phyloP scores from a whole-genome alignment of 2,888 invertebrate species.

The Alloscopus bannaensis region DNA sequence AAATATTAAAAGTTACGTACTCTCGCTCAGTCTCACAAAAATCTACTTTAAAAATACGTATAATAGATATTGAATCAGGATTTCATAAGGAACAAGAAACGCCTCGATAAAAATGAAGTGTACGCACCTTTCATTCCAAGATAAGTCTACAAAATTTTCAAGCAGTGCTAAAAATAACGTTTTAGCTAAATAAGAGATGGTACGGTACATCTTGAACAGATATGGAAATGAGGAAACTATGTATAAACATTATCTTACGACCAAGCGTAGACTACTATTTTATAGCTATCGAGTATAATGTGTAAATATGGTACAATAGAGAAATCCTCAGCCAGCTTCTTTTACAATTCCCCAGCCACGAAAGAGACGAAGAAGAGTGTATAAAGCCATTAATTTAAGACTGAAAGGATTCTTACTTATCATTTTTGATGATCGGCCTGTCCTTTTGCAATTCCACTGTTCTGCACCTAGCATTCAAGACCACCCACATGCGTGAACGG shows the following conservation, averaged over 20 bases:
- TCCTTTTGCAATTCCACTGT: constrained; percentile 63
- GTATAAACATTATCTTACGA: too few relatives aligned
- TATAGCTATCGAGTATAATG: too few relatives aligned
- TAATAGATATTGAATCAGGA: background rate
- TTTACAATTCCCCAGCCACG: constrained; percentile 2
- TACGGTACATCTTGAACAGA: too few relatives aligned
- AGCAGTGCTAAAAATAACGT: too few relatives aligned
- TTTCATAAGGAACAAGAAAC: background rate
- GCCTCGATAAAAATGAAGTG: background rate
- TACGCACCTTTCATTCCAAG: constrained; percentile 44
- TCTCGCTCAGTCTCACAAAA: constrained; percentile 45
- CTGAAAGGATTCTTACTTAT: constrained; percentile 40
- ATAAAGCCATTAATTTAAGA: constrained; percentile 50
- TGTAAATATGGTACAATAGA: too few relatives aligned
- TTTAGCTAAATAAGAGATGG: too few relatives aligned
- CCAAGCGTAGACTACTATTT: too few relatives aligned
- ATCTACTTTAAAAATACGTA: constrained; percentile 29
- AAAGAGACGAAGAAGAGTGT: too few relatives aligned
- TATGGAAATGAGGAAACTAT: too few relatives aligned
- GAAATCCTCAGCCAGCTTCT: constrained; percentile 59
- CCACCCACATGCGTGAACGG: too few relatives aligned
- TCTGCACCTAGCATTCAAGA: too few relatives aligned
- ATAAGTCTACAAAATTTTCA: too few relatives aligned
- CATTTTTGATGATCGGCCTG: constrained; percentile 61
- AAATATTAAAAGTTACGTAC: constrained; percentile 5